Evolutionary conservation across 2,888 invertebrate species (phyloP).

Genomic region (Oegoconia quadripuncta): DNA sequence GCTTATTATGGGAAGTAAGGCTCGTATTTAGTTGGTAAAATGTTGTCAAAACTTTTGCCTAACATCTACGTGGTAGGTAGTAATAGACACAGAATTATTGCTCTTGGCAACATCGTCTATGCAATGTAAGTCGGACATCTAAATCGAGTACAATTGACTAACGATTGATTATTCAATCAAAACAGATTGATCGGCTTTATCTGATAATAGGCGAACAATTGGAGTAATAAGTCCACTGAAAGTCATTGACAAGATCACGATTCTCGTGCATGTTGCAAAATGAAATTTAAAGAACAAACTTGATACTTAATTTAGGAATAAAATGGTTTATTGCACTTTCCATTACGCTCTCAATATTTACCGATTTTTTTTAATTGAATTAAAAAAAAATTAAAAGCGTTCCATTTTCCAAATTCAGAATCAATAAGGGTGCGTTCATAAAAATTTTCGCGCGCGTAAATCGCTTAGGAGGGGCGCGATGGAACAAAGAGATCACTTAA

Average conservation of each 20-base stretch:
- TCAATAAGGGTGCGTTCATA: slow-evolving; percentile 59
- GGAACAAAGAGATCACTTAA: slow-evolving; percentile 72
- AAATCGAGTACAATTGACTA: slow-evolving; percentile 73
- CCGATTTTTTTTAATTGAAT: neutral
- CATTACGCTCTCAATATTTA: neutral
- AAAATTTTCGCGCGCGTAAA: slow-evolving; percentile 54
- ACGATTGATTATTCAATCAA: slow-evolving; percentile 78
- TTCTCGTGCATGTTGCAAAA: slow-evolving; percentile 25
- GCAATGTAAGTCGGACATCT: slow-evolving; percentile 19
- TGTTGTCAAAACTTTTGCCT: neutral
- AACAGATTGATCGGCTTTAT: slow-evolving; percentile 75
- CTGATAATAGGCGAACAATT: slow-evolving; percentile 62
- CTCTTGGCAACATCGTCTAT: slow-evolving; percentile 1
- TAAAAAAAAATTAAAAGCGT: neutral
- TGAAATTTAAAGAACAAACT: neutral
- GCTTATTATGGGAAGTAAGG: too few species aligned
- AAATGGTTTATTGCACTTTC: neutral
- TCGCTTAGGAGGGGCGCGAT: slow-evolving; percentile 42
- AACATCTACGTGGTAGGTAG: too few species aligned
- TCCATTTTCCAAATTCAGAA: slow-evolving; percentile 27
- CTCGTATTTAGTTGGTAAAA: too few species aligned
- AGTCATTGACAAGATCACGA: slow-evolving; percentile 35
- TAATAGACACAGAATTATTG: too few species aligned
- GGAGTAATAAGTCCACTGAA: slow-evolving; percentile 22
- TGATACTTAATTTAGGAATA: neutral